phyloP scores from a whole-genome alignment of 2,797 vertebrate genomes.

The Fratercula arctica region DNA sequence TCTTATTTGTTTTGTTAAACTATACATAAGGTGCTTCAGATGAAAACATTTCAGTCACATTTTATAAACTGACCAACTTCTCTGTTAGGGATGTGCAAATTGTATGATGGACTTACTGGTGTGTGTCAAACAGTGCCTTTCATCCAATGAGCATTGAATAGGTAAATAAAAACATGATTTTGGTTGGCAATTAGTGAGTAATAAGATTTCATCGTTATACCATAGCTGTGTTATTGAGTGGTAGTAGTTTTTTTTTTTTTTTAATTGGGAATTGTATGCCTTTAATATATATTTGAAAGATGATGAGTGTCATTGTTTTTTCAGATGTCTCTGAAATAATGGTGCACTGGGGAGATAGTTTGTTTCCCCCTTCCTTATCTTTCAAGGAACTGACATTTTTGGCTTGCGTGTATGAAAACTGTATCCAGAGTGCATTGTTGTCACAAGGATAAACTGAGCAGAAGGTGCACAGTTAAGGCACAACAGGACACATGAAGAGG shows the following conservation, averaged over 20 bases:
- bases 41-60: neutral
- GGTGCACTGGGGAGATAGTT: neutral
- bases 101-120: neutral
- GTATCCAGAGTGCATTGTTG: neutral
- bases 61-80: neutral
- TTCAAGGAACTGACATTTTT: neutral
- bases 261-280: neutral
- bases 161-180: neutral
- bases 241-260: neutral
- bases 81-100: neutral
- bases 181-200: neutral
- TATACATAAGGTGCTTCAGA: neutral
- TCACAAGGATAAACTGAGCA: neutral
- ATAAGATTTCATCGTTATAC: neutral
- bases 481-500: neutral
- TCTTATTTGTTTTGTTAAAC: neutral
- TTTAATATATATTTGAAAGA: neutral
- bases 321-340: neutral
- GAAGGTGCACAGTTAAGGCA: neutral
- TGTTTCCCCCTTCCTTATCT: neutral
- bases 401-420: neutral
- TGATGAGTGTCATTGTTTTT: neutral
- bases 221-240: neutral
- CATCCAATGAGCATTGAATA: neutral
- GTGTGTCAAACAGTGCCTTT: neutral